phyloP scores from a whole-genome alignment of 2,113 vertebrate genomes.

The Australoheros scitulus region DNA sequence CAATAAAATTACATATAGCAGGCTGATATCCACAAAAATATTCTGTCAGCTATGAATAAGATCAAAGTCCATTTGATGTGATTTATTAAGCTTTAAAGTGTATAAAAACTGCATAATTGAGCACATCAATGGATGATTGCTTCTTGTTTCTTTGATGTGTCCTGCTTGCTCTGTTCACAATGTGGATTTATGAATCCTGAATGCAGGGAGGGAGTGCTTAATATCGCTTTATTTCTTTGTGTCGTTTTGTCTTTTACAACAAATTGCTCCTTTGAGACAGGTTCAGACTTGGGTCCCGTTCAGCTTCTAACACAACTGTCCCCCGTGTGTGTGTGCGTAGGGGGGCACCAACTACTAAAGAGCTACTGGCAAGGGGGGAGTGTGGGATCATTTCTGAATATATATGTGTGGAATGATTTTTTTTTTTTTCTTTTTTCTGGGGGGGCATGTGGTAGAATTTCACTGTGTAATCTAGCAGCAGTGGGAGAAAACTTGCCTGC shows the following conservation, averaged over 20 bases:
- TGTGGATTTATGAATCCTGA: conserved; percentile 52
- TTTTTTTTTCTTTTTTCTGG: neutral
- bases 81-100: conserved; percentile 54
- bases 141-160: conserved; percentile 59
- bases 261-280: conserved; percentile 47
- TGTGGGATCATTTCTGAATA: conserved; percentile 28
- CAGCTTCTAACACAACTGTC: conserved; percentile 31
- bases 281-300: conserved; percentile 56
- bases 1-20: neutral
- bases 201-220: conserved; percentile 41
- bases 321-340: conserved; percentile 11
- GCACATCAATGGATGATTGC: conserved; percentile 46
- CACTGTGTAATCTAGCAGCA: conserved; percentile 49
- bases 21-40: conserved; percentile 24
- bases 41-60: conserved; percentile 36
- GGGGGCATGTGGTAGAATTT: conserved; percentile 23
- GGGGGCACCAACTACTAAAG: conserved; percentile 23
- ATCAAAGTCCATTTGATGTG: conserved; percentile 55
- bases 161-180: conserved; percentile 26
- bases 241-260: conserved; percentile 30
- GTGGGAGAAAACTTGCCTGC: conserved; percentile 51
- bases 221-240: conserved; percentile 40
- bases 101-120: conserved; percentile 46
- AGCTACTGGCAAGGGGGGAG: conserved; percentile 15
- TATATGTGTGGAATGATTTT: conserved; percentile 4